phyloP scores from a whole-genome alignment of 2,888 invertebrate species.

The Diarsia brunnea region DNA sequence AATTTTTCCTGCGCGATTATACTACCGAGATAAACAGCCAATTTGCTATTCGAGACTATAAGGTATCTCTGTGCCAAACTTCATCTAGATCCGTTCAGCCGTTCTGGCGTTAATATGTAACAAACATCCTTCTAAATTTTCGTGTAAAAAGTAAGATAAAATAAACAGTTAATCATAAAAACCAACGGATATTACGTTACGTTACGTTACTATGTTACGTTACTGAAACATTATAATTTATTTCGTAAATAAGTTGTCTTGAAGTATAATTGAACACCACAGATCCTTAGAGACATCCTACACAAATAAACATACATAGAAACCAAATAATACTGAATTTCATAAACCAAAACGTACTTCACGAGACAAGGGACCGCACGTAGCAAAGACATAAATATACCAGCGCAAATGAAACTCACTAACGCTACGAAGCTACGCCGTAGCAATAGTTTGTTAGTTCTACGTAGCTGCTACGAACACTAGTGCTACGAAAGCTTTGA shows the following conservation, averaged over 20 bases:
- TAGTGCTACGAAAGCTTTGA: constrained; percentile 23
- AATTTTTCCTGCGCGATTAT: no score
- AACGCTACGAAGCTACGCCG: constrained; percentile 42
- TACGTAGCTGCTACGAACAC: constrained; percentile 41
- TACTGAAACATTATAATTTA: background rate
- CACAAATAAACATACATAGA: constrained; percentile 18
- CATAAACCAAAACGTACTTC: constrained; percentile 30
- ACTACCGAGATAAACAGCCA: no score
- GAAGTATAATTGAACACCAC: constrained; percentile 10
- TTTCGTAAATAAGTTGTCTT: background rate
- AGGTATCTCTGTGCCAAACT: no score
- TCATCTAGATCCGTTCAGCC: no score
- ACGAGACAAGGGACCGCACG: constrained; percentile 43
- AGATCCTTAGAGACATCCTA: constrained; percentile 1
- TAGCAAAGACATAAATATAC: constrained; percentile 44
- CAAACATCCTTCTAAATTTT: no score
- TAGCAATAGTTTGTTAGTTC: constrained; percentile 36
- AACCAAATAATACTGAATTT: constrained; percentile 12
- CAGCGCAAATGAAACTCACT: constrained; percentile 39
- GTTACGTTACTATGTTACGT: no score
- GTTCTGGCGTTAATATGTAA: no score
- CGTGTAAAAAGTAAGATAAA: no score
- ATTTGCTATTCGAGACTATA: no score
- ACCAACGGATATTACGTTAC: no score
- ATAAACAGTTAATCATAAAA: background rate